These are phyloP conservation scores for Xenopus tropicalis DNA, from an alignment of 2,113 vertebrate genomes.

Conservation along the genomic window DNA sequence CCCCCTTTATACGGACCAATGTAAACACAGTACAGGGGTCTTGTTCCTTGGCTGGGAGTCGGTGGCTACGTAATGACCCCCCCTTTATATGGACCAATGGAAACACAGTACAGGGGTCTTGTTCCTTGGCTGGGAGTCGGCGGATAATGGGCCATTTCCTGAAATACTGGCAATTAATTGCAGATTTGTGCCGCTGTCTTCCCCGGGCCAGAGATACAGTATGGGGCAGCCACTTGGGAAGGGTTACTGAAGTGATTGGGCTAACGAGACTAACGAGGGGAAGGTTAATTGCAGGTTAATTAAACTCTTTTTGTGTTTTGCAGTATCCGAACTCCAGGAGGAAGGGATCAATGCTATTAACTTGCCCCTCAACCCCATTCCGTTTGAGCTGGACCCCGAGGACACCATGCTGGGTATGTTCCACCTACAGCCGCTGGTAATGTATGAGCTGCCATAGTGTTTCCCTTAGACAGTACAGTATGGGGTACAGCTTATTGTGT, in stretches of 20 bases:
- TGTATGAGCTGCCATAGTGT: background rate
- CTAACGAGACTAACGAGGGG: no score
- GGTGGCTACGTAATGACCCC: conserved; percentile 54
- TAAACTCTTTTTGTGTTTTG: conserved; percentile 41
- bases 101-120: conserved; percentile 62
- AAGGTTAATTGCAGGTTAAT: conserved; percentile 34
- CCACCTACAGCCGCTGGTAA: background rate
- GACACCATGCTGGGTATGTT: conserved; percentile 95
- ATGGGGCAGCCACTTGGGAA: background rate
- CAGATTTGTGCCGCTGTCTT: conserved; percentile 66
- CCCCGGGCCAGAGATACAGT: background rate
- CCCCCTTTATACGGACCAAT: conserved; percentile 57
- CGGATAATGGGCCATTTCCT: conserved; percentile 77
- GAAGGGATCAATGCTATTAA: conserved; percentile 99
- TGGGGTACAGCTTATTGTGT: no score
- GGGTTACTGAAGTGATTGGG: no score
- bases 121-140: conserved; percentile 71
- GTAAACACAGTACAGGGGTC: conserved; percentile 60
- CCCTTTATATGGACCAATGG: conserved; percentile 59
- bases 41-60: conserved; percentile 71
- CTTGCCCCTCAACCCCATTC: conserved; percentile 92
- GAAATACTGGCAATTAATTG: conserved; percentile 72
- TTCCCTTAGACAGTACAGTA: no score
- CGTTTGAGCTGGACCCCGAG: conserved; percentile 94
- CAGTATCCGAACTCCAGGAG: conserved; percentile 97